Evolutionary conservation across 2,113 vertebrate species (phyloP).

Genomic region (Sceloporus tristichus): DNA sequence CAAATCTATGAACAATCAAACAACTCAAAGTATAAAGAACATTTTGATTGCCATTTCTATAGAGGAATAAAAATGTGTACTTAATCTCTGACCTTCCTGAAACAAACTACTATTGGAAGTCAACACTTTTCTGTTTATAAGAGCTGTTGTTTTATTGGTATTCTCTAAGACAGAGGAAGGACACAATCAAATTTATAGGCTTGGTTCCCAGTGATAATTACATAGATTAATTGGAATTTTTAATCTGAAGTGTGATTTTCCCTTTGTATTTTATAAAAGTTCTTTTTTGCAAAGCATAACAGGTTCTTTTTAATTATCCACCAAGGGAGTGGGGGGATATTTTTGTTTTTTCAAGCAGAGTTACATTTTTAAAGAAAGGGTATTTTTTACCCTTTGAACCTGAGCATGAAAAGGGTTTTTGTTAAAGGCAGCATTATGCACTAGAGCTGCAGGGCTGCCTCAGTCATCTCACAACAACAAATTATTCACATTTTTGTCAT

Average conservation of each 20-base stretch:
- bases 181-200: constrained; percentile 14
- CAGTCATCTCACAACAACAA: constrained; percentile 13
- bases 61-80: background rate
- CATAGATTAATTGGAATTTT: constrained; percentile 30
- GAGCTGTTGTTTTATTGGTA: background rate
- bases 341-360: background rate
- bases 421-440: constrained; percentile 47
- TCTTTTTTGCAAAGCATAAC: constrained; percentile 22
- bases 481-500: constrained; percentile 50
- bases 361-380: constrained; percentile 33
- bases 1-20: constrained; percentile 14
- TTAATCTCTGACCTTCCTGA: constrained; percentile 4
- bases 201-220: background rate
- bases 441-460: constrained; percentile 31
- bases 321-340: constrained; percentile 17
- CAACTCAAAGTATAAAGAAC: constrained; percentile 21
- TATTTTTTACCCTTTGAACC: constrained; percentile 52
- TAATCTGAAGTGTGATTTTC: background rate
- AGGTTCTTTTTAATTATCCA: constrained; percentile 52
- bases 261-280: constrained; percentile 8
- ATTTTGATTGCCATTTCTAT: background rate
- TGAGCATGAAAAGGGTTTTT: constrained; percentile 19
- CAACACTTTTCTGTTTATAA: constrained; percentile 13
- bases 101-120: background rate
- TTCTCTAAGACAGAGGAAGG: constrained; percentile 16